Evolutionary conservation across 1,140 invertebrate species (phyloP).

Genomic region (Scylla paramamosain): DNA sequence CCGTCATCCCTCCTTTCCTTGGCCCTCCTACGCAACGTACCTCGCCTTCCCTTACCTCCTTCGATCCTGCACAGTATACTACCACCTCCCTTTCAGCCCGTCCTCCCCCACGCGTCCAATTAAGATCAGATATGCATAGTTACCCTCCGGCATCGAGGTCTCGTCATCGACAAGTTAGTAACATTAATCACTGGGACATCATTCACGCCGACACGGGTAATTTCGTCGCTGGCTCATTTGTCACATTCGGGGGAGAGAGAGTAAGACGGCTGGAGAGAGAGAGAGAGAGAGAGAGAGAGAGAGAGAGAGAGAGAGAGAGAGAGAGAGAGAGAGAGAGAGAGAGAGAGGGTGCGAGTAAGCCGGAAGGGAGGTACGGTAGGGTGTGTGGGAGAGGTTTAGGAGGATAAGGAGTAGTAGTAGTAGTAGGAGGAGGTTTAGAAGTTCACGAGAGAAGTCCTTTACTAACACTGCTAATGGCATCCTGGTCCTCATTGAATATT

Average conservation of each 20-base stretch:
- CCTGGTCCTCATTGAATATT: not conserved
- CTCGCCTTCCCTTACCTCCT: not conserved
- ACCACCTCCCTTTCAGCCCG: not conserved
- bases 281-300: slow-evolving; percentile 1
- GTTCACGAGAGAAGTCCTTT: not conserved
- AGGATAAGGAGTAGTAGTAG: not conserved
- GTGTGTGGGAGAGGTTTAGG: not conserved
- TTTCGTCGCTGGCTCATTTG: slow-evolving; percentile 21
- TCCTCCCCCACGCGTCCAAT: not conserved
- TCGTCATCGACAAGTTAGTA: not conserved
- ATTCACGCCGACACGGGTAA: not conserved
- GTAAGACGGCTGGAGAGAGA: not conserved
- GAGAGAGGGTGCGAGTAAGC: not conserved
- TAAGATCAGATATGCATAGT: slow-evolving; percentile 23
- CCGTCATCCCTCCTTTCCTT: not conserved
- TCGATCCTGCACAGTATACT: not conserved
- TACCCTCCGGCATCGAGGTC: not conserved
- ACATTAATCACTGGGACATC: not conserved
- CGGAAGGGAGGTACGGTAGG: not conserved
- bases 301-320: not conserved
- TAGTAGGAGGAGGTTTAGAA: not conserved
- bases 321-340: not conserved
- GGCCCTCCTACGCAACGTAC: not conserved
- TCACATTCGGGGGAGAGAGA: not conserved
- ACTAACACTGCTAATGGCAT: slow-evolving; percentile 12